Evolutionary conservation across 1,140 invertebrate genomes (phyloP).

Genomic region (Polyergus mexicanus): DNA sequence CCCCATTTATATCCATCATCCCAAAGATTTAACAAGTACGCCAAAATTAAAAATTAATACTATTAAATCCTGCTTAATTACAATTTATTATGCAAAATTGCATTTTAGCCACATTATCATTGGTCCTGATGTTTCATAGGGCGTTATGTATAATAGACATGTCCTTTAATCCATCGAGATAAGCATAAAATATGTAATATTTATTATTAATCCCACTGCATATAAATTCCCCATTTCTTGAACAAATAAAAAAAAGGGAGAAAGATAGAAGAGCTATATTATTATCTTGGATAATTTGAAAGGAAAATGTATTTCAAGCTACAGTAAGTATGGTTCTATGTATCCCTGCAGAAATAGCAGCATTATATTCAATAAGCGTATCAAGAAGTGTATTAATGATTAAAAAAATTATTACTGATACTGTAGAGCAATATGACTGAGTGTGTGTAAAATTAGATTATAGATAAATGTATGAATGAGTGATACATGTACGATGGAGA

Average conservation of each 20-base stretch:
- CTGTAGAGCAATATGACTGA: slow-evolving; percentile 60
- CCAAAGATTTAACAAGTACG: slow-evolving; percentile 20
- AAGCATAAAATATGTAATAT: slow-evolving; percentile 28
- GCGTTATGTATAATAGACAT: slow-evolving; percentile 20
- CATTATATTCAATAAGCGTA: slow-evolving; percentile 25
- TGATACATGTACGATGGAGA: slow-evolving; percentile 12
- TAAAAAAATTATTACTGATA: slow-evolving; percentile 53
- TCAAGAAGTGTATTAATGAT: slow-evolving; percentile 37
- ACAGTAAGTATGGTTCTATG: slow-evolving; percentile 50
- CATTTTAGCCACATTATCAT: slow-evolving; percentile 34
- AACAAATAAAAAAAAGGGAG: background rate
- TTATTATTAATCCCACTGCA: slow-evolving; percentile 18
- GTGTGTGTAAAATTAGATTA: slow-evolving; percentile 65
- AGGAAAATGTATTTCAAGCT: slow-evolving; percentile 17
- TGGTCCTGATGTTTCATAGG: slow-evolving; percentile 27
- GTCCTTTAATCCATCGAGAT: slow-evolving; percentile 20
- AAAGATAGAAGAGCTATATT: background rate
- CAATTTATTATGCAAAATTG: slow-evolving; percentile 36
- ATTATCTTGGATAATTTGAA: slow-evolving; percentile 27
- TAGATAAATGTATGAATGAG: slow-evolving; percentile 48
- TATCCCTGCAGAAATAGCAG: slow-evolving; percentile 24
- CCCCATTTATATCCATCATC: background rate
- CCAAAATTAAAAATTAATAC: slow-evolving; percentile 49
- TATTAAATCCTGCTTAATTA: slow-evolving; percentile 38
- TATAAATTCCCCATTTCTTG: slow-evolving; percentile 31